phyloP scores from a whole-genome alignment of 2,888 invertebrate genomes.

The Platycheirus albimanus region DNA sequence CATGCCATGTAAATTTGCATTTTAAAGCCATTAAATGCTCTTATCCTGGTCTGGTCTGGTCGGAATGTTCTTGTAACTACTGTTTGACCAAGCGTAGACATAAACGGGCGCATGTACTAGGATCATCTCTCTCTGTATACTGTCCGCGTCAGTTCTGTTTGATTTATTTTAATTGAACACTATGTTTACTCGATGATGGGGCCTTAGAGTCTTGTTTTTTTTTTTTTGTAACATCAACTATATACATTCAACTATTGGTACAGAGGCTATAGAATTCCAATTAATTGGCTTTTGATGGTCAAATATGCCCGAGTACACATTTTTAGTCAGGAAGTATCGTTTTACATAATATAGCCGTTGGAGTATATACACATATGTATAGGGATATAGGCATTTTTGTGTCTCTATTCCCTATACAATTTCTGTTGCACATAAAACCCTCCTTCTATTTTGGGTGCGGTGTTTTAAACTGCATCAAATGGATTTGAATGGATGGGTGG shows the following conservation, averaged over 20 bases:
- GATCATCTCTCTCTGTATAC: conserved; percentile 18
- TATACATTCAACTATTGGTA: conserved; percentile 6
- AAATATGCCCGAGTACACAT: conserved; percentile 43
- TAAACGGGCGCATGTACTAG: conserved; percentile 32
- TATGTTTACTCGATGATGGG: conserved; percentile 54
- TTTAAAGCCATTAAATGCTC: conserved; percentile 38
- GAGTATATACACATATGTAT: too few relatives aligned
- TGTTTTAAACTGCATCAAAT: conserved; percentile 55
- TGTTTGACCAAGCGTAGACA: conserved; percentile 28
- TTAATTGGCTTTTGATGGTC: conserved; percentile 72
- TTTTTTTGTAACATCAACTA: conserved; percentile 25
- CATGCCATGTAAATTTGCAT: conserved; percentile 29
- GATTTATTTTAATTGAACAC: conserved; percentile 69
- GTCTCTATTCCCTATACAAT: neutral
- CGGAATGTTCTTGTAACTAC: conserved; percentile 28
- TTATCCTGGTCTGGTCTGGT: conserved; percentile 28
- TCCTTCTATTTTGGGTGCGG: neutral
- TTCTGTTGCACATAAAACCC: conserved; percentile 33
- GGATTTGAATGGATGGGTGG: neutral
- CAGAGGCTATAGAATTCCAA: conserved; percentile 57
- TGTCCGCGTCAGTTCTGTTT: conserved; percentile 51
- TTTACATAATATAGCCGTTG: too few relatives aligned
- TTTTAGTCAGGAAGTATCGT: conserved; percentile 5
- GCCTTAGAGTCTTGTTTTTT: conserved; percentile 19
- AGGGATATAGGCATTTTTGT: conserved; percentile 18